A percentile compares a stretch with the other conserved stretches of the same genome.
Evolutionary conservation across 1,140 invertebrate genomes (phyloP).

Genomic region (Cydia strobilella): DNA sequence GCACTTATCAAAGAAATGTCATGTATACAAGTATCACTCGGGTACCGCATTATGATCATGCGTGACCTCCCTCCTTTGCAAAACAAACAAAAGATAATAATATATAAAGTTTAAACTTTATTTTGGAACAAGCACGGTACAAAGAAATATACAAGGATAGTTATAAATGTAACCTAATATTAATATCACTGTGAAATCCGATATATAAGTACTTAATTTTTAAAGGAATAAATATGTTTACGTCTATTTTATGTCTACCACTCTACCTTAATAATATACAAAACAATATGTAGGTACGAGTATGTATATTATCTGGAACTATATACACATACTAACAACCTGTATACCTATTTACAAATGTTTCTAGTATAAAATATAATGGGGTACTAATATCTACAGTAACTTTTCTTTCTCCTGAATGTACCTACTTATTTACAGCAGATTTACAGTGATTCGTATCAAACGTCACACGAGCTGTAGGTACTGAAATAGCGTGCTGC

Average conservation of each 20-base stretch:
- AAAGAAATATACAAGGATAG: slow-evolving; percentile 47
- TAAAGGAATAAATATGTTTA: slow-evolving; percentile 42
- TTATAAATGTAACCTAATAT: slow-evolving; percentile 43
- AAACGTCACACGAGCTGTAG: not conserved
- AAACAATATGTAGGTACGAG: not conserved
- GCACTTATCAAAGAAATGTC: slow-evolving; percentile 8
- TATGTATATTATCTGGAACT: not conserved
- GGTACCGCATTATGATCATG: not conserved
- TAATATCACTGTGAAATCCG: slow-evolving; percentile 73
- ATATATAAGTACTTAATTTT: slow-evolving; percentile 59
- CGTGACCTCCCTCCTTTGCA: not conserved
- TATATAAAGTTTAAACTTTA: slow-evolving; percentile 50
- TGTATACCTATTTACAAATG: not conserved
- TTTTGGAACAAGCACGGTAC: slow-evolving; percentile 59
- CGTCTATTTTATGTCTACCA: not conserved
- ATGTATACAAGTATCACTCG: not conserved
- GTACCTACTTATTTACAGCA: too few relatives aligned
- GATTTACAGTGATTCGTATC: not conserved
- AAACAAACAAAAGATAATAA: slow-evolving; percentile 12
- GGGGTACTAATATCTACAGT: not conserved
- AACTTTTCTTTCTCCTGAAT: not conserved
- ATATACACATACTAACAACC: not conserved
- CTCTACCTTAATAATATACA: not conserved
- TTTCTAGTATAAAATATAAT: not conserved
- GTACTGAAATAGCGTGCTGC: slow-evolving; percentile 5